Evolutionary conservation across 2,888 invertebrate species (phyloP).

Genomic region (Drosophila macrospina): DNA sequence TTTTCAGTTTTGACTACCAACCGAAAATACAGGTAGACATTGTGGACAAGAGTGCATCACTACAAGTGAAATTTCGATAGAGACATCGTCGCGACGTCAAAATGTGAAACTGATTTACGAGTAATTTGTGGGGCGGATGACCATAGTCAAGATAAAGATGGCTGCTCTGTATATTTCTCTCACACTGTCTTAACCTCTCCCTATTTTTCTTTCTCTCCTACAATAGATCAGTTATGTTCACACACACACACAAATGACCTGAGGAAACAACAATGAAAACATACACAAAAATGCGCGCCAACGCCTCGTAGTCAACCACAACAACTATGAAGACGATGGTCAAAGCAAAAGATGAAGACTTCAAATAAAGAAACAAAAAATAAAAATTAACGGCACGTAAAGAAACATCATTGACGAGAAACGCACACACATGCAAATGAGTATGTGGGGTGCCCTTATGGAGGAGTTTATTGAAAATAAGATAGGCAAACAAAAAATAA

Average conservation of each 20-base stretch:
- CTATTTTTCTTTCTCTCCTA: conserved; percentile 12
- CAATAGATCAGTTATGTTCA: conserved; percentile 12
- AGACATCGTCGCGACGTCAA: conserved; percentile 29
- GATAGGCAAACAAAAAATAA: conserved; percentile 37
- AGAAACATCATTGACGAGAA: conserved; percentile 36
- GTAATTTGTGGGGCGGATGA: conserved; percentile 37
- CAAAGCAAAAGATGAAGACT: conserved; percentile 34
- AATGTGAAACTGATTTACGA: conserved; percentile 41
- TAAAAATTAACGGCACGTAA: conserved; percentile 32
- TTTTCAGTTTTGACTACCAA: conserved; percentile 24
- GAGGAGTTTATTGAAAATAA: conserved; percentile 41
- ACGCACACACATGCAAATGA: conserved; percentile 8
- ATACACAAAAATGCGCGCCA: conserved; percentile 56
- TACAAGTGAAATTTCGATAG: conserved; percentile 56
- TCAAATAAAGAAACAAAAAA: conserved; percentile 30
- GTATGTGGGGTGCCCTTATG: conserved; percentile 33
- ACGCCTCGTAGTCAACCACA: conserved; percentile 36
- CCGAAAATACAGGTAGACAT: conserved; percentile 40
- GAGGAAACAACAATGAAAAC: conserved; percentile 41
- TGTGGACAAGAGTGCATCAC: conserved; percentile 26
- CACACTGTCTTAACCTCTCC: background rate
- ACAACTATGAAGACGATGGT: conserved; percentile 15
- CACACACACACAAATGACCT: conserved; percentile 15
- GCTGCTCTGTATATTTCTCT: conserved; percentile 33
- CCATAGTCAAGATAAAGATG: conserved; percentile 54